phyloP scores from a whole-genome alignment of 1,140 invertebrate genomes.

The Pentalonia nigronervosa region DNA sequence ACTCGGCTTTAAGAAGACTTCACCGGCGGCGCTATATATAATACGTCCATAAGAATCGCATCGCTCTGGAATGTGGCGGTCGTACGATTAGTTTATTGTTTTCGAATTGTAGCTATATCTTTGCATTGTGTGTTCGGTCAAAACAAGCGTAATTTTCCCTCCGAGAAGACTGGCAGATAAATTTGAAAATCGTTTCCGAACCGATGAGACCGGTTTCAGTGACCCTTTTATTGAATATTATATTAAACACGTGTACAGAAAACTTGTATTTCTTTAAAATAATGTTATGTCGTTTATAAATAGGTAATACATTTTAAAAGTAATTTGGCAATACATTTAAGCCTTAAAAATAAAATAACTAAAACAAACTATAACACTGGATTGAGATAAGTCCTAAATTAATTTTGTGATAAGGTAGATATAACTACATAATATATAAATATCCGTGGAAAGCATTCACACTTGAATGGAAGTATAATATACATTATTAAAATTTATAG shows the following conservation, averaged over 20 bases:
- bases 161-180: neutral
- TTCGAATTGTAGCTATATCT: neutral
- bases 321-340: neutral
- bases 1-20: conserved; percentile 29
- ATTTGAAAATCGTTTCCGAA: neutral
- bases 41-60: neutral
- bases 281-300: neutral
- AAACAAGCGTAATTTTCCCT: neutral
- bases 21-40: conserved; percentile 16
- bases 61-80: conserved; percentile 11
- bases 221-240: neutral
- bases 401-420: neutral
- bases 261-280: neutral
- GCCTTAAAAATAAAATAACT: neutral
- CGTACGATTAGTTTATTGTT: conserved; percentile 10
- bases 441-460: neutral
- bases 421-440: neutral
- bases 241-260: neutral
- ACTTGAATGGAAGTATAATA: neutral
- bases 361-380: neutral
- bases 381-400: neutral
- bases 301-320: neutral
- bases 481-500: neutral
- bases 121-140: neutral
- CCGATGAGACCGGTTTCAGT: neutral